Percentiles rank a stretch among this genome's conserved stretches.
phyloP scores from a whole-genome alignment of 2,797 vertebrate genomes.

The Varecia variegata region DNA sequence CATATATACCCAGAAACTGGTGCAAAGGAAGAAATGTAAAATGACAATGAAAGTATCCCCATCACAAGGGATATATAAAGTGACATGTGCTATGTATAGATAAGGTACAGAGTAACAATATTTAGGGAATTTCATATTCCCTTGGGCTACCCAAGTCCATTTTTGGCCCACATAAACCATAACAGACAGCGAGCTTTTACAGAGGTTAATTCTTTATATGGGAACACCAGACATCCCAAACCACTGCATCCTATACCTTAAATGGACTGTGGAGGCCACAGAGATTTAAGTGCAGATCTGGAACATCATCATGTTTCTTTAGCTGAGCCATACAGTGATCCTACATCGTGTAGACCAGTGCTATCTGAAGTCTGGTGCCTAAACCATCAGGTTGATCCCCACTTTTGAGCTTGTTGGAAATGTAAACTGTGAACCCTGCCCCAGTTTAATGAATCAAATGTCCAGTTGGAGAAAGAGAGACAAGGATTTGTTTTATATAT shows the following conservation, averaged over 20 bases:
- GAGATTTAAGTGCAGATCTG: background rate
- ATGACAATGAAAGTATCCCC: background rate
- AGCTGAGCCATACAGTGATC: background rate
- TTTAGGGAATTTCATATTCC: background rate
- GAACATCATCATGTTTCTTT: background rate
- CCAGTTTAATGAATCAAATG: background rate
- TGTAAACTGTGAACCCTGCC: background rate
- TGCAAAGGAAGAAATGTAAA: background rate
- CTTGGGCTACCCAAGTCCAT: background rate
- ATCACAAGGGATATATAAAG: background rate
- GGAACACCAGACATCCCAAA: background rate
- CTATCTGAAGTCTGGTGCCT: background rate
- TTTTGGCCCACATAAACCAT: background rate
- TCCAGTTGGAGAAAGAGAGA: background rate
- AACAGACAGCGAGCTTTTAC: background rate
- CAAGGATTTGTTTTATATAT: background rate
- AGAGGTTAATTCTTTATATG: background rate
- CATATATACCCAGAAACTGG: background rate
- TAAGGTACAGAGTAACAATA: background rate
- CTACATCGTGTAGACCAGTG: background rate
- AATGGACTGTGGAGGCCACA: background rate
- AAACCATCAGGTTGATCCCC: background rate
- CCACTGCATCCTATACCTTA: background rate
- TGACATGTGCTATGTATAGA: rapidly evolving
- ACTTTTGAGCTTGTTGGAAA: background rate